These are phyloP conservation scores for Chaetura pelagica DNA, from an alignment of 2,113 vertebrate genomes.

Conservation along the genomic window DNA sequence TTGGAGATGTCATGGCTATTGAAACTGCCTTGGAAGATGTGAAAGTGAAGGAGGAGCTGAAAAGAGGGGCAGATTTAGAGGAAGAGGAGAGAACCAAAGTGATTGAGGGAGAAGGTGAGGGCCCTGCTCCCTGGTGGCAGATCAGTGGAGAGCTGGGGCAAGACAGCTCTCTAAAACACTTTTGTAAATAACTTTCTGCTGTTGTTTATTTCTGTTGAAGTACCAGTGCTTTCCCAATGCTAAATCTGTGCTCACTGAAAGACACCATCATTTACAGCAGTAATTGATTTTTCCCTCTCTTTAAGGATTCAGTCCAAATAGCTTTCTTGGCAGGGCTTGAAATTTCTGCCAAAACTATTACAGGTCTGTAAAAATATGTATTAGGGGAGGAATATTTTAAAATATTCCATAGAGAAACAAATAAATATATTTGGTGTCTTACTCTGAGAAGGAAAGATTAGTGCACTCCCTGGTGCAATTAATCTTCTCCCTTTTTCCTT, in stretches of 20 bases:
- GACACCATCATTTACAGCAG: background rate
- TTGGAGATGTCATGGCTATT: conserved; percentile 81
- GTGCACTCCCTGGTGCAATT: background rate
- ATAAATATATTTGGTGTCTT: background rate
- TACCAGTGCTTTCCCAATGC: background rate
- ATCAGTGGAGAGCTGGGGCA: background rate
- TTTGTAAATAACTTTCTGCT: conserved; percentile 15
- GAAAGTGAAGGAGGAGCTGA: conserved; percentile 79
- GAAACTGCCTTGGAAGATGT: conserved; percentile 81
- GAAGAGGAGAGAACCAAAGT: conserved; percentile 76
- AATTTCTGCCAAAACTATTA: background rate
- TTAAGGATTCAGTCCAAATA: background rate
- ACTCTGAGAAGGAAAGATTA: background rate
- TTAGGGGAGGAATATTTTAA: background rate
- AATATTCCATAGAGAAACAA: conserved; percentile 11
- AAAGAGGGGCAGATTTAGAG: conserved; percentile 58
- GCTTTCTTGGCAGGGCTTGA: conserved; percentile 12
- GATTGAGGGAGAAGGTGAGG: conserved; percentile 75
- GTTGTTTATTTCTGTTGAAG: conserved; percentile 17
- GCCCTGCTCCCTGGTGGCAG: background rate
- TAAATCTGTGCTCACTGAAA: background rate
- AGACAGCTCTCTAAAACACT: background rate
- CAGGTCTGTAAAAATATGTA: background rate
- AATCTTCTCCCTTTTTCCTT: background rate
- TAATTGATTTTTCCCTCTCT: conserved; percentile 24